Evolutionary conservation across 2,113 vertebrate species (phyloP).

Genomic region (Eulemur rufifrons): DNA sequence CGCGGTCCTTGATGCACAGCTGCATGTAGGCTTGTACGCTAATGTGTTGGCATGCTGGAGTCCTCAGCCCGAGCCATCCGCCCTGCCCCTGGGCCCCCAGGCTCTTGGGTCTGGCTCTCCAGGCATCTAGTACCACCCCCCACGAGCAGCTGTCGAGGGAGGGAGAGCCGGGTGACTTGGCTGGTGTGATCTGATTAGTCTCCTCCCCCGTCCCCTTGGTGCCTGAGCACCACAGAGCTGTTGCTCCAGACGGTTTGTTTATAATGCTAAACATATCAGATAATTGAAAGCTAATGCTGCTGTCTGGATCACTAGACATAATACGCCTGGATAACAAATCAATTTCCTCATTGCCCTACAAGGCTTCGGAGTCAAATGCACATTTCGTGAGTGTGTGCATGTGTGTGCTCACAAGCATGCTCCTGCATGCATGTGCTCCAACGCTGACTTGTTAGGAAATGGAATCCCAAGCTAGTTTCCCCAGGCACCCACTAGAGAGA

Average conservation of each 20-base stretch:
- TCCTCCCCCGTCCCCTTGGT: background rate
- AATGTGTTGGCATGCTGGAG: background rate
- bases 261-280: slow-evolving; percentile 79
- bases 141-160: background rate
- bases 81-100: background rate
- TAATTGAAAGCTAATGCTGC: slow-evolving; percentile 83
- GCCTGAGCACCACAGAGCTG: slow-evolving; percentile 41
- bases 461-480: background rate
- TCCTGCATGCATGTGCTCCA: background rate
- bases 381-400: background rate
- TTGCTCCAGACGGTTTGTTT: slow-evolving; percentile 70
- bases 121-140: background rate
- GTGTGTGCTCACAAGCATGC: rapidly evolving
- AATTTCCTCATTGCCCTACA: slow-evolving; percentile 68
- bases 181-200: background rate
- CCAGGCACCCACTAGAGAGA: background rate
- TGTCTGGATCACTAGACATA: slow-evolving; percentile 74
- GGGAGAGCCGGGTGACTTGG: background rate
- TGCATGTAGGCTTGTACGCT: background rate
- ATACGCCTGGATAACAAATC: slow-evolving; percentile 75
- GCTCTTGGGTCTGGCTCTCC: background rate
- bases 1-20: background rate
- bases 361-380: background rate
- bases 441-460: background rate
- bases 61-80: background rate